Evolutionary conservation across 2,113 vertebrate genomes (phyloP).

Genomic region (Ceratotherium simum): DNA sequence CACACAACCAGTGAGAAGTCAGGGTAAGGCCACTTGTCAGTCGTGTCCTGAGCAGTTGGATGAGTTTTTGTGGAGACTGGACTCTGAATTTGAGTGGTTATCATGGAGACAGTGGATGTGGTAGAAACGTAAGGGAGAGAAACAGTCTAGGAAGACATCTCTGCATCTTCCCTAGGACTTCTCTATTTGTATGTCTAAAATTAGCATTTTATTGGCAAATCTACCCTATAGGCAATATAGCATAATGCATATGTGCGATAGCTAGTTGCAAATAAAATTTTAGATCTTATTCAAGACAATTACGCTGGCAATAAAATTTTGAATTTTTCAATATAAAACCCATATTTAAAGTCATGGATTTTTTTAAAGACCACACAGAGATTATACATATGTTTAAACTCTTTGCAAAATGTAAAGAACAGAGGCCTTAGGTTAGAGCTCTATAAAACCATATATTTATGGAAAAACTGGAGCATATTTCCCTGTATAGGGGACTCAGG

Average conservation of each 20-base stretch:
- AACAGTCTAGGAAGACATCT: not conserved
- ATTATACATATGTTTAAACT: not conserved
- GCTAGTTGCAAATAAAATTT: not conserved
- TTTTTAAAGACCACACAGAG: not conserved
- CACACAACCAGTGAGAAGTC: not conserved
- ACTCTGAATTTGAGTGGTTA: not conserved
- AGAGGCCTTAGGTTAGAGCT: not conserved
- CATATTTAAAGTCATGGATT: not conserved
- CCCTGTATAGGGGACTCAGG: not conserved
- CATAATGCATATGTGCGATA: not conserved
- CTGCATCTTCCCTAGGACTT: not conserved
- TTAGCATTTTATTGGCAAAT: not conserved
- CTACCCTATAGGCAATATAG: not conserved
- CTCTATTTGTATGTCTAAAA: not conserved
- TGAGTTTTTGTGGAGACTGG: not conserved
- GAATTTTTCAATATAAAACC: not conserved
- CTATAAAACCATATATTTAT: not conserved
- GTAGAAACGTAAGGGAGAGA: not conserved
- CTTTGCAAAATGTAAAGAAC: not conserved
- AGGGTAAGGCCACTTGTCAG: not conserved
- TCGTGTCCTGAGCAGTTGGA: not conserved
- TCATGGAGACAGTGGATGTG: not conserved
- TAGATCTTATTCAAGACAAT: not conserved
- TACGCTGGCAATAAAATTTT: not conserved
- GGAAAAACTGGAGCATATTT: not conserved